Percentiles rank a stretch among this genome's conserved stretches.
Evolutionary conservation across 2,888 invertebrate genomes (phyloP).

Genomic region (Nephrotoma guestfalica): DNA sequence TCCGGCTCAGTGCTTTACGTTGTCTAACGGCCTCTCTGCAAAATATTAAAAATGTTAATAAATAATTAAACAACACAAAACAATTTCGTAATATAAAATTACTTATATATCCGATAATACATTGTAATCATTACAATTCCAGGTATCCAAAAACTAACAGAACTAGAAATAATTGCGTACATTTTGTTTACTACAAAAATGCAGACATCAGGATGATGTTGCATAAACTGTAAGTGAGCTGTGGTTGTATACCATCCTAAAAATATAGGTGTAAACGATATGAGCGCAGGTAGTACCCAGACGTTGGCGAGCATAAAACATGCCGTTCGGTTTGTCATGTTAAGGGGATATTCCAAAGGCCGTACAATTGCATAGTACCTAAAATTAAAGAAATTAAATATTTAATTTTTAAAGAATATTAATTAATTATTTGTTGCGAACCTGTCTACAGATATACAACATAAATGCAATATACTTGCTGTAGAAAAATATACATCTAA

Average conservation of each 20-base stretch:
- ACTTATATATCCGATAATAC: constrained; percentile 67
- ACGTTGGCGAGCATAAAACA: constrained; percentile 74
- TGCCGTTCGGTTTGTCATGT: constrained; percentile 73
- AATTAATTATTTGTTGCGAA: constrained; percentile 19
- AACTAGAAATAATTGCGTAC: constrained; percentile 77
- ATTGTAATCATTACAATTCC: constrained; percentile 84
- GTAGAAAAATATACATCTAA: constrained; percentile 90
- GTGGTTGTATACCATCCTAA: constrained; percentile 89
- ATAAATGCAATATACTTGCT: constrained; percentile 83
- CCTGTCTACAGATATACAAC: constrained; percentile 77
- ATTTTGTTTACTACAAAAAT: constrained; percentile 74
- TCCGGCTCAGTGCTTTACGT: constrained; percentile 65
- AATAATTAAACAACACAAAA: background rate
- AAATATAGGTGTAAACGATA: constrained; percentile 90
- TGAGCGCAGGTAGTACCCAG: constrained; percentile 83
- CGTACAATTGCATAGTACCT: constrained; percentile 87
- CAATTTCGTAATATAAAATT: constrained; percentile 1
- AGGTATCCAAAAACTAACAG: constrained; percentile 87
- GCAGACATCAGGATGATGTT: constrained; percentile 57
- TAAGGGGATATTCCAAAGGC: constrained; percentile 82
- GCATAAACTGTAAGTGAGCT: constrained; percentile 44
- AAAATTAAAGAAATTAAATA: background rate
- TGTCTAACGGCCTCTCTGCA: constrained; percentile 63
- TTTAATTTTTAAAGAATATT: background rate
- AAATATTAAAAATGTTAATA: constrained; percentile 14